Percentiles rank a stretch among this genome's conserved stretches.
Evolutionary conservation across 1,140 invertebrate species (phyloP).

Genomic region (Caerostris darwini): DNA sequence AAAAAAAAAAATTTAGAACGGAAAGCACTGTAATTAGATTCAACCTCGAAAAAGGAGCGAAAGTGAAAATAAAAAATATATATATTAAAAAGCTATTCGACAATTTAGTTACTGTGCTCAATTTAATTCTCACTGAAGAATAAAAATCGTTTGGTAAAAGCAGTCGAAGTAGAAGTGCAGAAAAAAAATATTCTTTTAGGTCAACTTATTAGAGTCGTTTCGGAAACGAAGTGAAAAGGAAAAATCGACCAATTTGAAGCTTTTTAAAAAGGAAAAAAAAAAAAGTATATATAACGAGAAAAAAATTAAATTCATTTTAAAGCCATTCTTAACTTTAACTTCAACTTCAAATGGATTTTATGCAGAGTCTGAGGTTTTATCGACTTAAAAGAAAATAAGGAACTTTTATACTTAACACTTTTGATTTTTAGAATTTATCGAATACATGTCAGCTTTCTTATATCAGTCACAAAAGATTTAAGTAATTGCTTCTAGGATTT

Average conservation of each 20-base stretch:
- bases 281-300: background rate
- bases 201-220: constrained; percentile 34
- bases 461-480: background rate
- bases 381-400: background rate
- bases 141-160: constrained; percentile 54
- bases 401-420: background rate
- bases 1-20: background rate
- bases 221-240: background rate
- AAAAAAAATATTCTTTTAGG: constrained; percentile 23
- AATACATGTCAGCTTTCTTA: background rate
- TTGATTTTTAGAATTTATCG: background rate
- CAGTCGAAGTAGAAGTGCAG: background rate
- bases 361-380: background rate
- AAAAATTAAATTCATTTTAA: constrained; percentile 8
- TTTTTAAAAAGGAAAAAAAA: background rate
- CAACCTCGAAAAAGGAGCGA: constrained; percentile 25
- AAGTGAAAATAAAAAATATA: constrained; percentile 1
- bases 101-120: constrained; percentile 68
- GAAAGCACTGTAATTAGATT: constrained; percentile 69
- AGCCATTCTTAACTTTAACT: background rate
- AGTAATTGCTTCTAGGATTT: no score
- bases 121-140: constrained; percentile 53
- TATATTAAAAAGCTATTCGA: constrained; percentile 28
- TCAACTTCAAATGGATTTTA: background rate
- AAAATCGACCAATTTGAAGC: constrained; percentile 18